Evolutionary conservation across 2,888 invertebrate genomes (phyloP), one percentile per base, ranked within the genome.

Genomic region (Emesis furor): DNA sequence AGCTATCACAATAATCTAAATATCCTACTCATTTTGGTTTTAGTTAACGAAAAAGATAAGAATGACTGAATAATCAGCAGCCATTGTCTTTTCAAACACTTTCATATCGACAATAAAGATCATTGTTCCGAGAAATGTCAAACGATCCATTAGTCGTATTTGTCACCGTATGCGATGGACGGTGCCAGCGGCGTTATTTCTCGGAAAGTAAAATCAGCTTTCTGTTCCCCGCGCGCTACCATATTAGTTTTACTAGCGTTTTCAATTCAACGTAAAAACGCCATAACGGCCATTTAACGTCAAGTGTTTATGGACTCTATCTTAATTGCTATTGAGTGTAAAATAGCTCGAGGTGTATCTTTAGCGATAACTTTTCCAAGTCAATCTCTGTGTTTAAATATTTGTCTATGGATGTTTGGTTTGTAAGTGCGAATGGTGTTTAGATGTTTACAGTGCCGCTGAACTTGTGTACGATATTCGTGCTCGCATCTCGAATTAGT

Each of bases 351-450:
- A 12, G 5, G 83, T 84, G 82, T 84, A 85, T 89, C 90, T 91
- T 92, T 89, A 87, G 91, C 85, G 93, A 89, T 93, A 93, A 92
- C 90, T 92, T 93, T 93, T 92, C 93, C 92, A 91, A 94, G 92
- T 91, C 94, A 95, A 95, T 94, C 93, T 93, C 71, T 90, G 90
- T 92, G 95, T 95, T 94, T 94, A 95, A 96, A 96, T 96, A 96
- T 96, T 96, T 95, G 94, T 94, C 89, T 94, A 93, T 93, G 93
- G 94, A 93, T 96, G 96, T 96, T 96, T 96, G 94, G 92, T 95
- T 95, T 95, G 96, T 96, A 95, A 96, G 96, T 96, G 95, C 95
- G 95, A 96, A 96, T 96, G 96, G 96, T 95, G 95, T 95, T 95
- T 94, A 95, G 93, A 93, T 96, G 95, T 96, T 96, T 96, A 93